phyloP scores from a whole-genome alignment of 2,113 vertebrate genomes.

The Crotalus viridis region DNA sequence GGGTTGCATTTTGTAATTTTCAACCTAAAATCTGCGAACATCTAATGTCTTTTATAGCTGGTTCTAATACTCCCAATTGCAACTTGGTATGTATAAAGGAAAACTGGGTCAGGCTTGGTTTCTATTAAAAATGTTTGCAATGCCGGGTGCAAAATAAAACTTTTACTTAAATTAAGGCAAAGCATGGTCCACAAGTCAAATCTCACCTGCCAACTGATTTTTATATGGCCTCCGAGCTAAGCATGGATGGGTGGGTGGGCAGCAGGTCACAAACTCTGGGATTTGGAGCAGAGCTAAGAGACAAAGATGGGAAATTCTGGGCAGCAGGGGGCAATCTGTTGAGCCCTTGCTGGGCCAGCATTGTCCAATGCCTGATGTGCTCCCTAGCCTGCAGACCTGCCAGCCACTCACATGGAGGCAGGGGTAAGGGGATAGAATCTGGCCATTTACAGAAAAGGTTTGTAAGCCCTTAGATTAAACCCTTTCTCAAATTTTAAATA shows the following conservation, averaged over 20 bases:
- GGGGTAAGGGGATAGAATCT: not conserved
- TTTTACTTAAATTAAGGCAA: not conserved
- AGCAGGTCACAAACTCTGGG: not conserved
- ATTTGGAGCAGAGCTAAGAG: not conserved
- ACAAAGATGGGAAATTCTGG: not conserved
- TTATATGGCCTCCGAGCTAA: not conserved
- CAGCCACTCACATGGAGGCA: not conserved
- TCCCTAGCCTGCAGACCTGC: not conserved
- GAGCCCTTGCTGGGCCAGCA: no score
- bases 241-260: not conserved
- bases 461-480: not conserved
- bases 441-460: not conserved
- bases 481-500: not conserved
- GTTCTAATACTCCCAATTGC: conserved; percentile 82
- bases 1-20: conserved; percentile 74
- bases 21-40: conserved; percentile 77
- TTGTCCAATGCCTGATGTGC: no score
- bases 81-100: conserved; percentile 75
- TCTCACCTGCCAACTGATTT: not conserved
- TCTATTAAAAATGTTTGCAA: no score
- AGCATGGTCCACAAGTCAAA: not conserved
- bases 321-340: no score
- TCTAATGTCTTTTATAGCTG: conserved; percentile 78
- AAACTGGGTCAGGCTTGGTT: not conserved
- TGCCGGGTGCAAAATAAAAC: no score